Evolutionary conservation across 1,140 invertebrate species (phyloP).

Genomic region (Drosophila melanica): DNA sequence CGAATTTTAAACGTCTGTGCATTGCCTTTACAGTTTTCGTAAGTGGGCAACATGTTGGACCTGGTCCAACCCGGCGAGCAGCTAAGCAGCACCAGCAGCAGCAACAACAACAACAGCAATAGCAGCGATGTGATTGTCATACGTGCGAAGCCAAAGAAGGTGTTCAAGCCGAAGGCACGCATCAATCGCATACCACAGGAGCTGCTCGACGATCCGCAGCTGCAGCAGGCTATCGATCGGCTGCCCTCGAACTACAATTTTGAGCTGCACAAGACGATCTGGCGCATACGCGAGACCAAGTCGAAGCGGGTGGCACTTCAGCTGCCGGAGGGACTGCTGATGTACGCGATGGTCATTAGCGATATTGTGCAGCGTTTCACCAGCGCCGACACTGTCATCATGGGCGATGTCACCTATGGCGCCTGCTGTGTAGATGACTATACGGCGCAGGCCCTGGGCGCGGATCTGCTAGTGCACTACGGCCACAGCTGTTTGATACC

Average conservation of each 20-base stretch:
- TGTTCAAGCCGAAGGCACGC: constrained; percentile 89
- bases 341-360: constrained; percentile 96
- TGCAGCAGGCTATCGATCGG: constrained; percentile 89
- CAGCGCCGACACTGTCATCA: constrained; percentile 96
- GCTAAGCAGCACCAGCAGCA: constrained; percentile 13
- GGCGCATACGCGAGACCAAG: constrained; percentile 93
- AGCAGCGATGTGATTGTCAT: constrained; percentile 86
- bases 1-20: not conserved
- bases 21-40: constrained; percentile 15
- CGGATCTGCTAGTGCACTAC: constrained; percentile 98
- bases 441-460: constrained; percentile 94
- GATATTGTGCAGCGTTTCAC: constrained; percentile 98
- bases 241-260: constrained; percentile 99
- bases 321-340: constrained; percentile 96
- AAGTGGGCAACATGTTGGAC: constrained; percentile 67
- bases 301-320: constrained; percentile 97
- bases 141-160: constrained; percentile 90
- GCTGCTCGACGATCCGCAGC: constrained; percentile 90
- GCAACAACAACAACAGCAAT: constrained; percentile 40
- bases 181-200: constrained; percentile 93
- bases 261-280: constrained; percentile 99
- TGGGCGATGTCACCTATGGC: constrained; percentile 97
- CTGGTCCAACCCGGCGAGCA: constrained; percentile 59
- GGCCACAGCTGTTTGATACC: constrained; percentile 99
- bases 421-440: constrained; percentile 99